Percentiles rank a stretch among this genome's conserved stretches.
These are phyloP conservation scores for Climacteris rufus DNA, from an alignment of 2,113 vertebrate species.

Conservation along the genomic window DNA sequence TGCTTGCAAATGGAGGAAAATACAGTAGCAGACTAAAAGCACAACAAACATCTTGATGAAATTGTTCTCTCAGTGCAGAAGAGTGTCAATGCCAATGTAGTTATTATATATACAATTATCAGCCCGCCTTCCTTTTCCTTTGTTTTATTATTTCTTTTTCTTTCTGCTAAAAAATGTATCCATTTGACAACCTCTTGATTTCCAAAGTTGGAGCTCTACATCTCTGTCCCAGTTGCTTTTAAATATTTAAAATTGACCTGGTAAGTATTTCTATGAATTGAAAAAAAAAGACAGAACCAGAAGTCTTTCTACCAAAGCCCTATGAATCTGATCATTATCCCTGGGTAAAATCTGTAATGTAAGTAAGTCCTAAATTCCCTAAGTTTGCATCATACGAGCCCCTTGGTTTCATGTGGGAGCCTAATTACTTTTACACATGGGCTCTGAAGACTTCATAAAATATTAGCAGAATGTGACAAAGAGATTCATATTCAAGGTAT, in stretches of 20 bases:
- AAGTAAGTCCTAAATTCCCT: not conserved
- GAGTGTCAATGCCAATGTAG: not conserved
- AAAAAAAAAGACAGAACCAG: not conserved
- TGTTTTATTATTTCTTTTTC: not conserved
- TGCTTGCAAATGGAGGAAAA: not conserved
- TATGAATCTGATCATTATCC: not conserved
- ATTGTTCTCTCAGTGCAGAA: not conserved
- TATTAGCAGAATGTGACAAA: not conserved
- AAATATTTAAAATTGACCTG: not conserved
- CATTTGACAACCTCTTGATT: not conserved
- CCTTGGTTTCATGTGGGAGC: not conserved
- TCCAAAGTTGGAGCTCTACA: not conserved
- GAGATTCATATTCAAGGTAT: not conserved
- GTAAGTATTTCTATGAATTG: not conserved
- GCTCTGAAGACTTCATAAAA: not conserved
- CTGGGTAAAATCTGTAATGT: not conserved
- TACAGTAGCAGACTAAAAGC: not conserved
- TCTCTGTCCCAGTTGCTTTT: not conserved
- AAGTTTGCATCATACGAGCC: not conserved
- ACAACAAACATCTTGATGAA: not conserved
- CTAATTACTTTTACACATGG: not conserved
- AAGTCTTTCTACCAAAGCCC: not conserved
- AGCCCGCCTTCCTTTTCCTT: not conserved
- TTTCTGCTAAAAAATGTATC: not conserved
- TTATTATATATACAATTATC: not conserved